A percentile compares a stretch with the other conserved stretches of the same genome.
Evolutionary conservation across 2,888 invertebrate genomes (phyloP).

Genomic region (Eristalis intricaria): DNA sequence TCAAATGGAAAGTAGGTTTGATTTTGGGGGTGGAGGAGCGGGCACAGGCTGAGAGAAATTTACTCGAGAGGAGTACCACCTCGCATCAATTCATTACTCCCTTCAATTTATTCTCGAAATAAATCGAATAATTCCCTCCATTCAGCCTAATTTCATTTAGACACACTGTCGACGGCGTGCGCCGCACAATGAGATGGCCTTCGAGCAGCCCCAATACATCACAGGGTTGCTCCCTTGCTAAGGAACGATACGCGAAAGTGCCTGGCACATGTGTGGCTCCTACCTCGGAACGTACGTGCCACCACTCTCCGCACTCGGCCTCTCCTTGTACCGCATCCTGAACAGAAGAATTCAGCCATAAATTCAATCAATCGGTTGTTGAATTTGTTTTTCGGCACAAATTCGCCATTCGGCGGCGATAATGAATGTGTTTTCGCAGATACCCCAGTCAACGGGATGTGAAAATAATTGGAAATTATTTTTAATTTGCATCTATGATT

Average conservation of each 20-base stretch:
- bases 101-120: too few relatives aligned
- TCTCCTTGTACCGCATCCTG: background rate
- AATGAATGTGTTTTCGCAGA: constrained; percentile 38
- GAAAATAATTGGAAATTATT: constrained; percentile 42
- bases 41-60: background rate
- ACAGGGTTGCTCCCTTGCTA: too few relatives aligned
- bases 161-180: constrained; percentile 45
- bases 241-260: too few relatives aligned
- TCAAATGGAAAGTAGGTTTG: background rate
- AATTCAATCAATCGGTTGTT: constrained; percentile 25
- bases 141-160: constrained; percentile 6
- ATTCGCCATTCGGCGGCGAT: background rate
- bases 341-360: background rate
- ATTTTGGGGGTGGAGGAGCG: background rate
- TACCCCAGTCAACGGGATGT: constrained; percentile 26
- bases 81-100: too few relatives aligned
- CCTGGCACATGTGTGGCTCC: too few relatives aligned
- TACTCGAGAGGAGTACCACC: too few relatives aligned
- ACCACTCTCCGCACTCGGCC: too few relatives aligned
- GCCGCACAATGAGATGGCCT: too few relatives aligned
- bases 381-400: background rate
- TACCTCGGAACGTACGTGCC: too few relatives aligned
- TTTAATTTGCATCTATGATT: constrained; percentile 25
- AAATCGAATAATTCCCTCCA: too few relatives aligned
- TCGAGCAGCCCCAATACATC: too few relatives aligned